Conservation (phyloP, 1,140 invertebrate species). For the Phenacoccus solenopsis region DNA sequence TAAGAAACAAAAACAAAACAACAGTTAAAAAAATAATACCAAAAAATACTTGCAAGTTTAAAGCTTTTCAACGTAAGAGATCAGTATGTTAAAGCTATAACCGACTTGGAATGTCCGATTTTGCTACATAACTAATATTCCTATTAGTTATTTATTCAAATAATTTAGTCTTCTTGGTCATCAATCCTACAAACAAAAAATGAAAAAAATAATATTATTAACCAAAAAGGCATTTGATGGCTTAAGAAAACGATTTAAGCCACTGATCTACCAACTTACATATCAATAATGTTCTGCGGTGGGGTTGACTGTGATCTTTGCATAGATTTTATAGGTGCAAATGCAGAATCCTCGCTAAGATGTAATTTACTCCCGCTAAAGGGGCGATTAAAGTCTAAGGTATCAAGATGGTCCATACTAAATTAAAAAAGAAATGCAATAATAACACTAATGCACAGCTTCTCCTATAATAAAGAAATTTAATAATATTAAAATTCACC, state of each 20-base stretch:
- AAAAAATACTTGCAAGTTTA: neutral
- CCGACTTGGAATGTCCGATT: neutral
- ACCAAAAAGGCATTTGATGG: too few species aligned
- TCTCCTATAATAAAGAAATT: too few species aligned
- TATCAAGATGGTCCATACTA: neutral
- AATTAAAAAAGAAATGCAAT: neutral
- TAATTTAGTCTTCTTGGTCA: neutral
- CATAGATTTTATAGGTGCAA: slow-evolving; percentile 1
- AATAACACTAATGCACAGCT: too few species aligned
- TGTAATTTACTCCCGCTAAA: neutral
- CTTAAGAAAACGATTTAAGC: too few species aligned
- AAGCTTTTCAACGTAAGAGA: slow-evolving; percentile 6
- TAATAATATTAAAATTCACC: too few species aligned
- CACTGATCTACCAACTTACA: neutral
- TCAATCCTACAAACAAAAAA: neutral
- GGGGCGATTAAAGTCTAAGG: neutral
- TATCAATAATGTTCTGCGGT: neutral
- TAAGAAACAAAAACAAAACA: too few species aligned
- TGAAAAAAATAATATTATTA: neutral
- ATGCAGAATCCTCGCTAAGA: slow-evolving; percentile 5
- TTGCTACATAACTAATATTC: neutral
- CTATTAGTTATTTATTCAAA: neutral
- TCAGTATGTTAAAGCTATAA: slow-evolving; percentile 6
- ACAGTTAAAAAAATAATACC: neutral
- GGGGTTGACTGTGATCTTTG: neutral